Evolutionary conservation across 2,888 invertebrate species (phyloP).

Genomic region (Trissolcus japonicus): DNA sequence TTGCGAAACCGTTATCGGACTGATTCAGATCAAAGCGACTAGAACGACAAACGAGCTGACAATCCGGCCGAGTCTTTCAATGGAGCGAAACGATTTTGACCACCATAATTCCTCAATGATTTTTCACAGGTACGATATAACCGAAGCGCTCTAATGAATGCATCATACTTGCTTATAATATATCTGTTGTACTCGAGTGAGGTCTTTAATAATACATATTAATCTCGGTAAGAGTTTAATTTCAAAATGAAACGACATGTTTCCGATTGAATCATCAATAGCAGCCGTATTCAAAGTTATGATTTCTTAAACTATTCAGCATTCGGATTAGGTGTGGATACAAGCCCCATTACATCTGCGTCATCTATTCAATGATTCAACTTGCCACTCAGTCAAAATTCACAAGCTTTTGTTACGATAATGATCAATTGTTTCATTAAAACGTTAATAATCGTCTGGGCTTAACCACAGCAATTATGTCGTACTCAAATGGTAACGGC

Average conservation of each 20-base stretch:
- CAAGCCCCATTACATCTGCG: slow-evolving; percentile 39
- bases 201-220: slow-evolving; percentile 33
- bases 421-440: slow-evolving; percentile 50
- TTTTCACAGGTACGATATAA: slow-evolving; percentile 7
- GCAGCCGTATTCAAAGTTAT: slow-evolving; percentile 34
- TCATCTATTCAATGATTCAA: slow-evolving; percentile 37
- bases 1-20: too few relatives aligned
- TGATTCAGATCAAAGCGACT: too few relatives aligned
- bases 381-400: slow-evolving; percentile 45
- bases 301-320: slow-evolving; percentile 48
- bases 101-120: slow-evolving; percentile 9
- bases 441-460: slow-evolving; percentile 39
- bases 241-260: slow-evolving; percentile 38
- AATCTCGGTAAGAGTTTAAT: slow-evolving; percentile 42
- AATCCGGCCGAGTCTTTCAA: background rate
- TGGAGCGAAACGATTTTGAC: slow-evolving; percentile 15
- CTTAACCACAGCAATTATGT: slow-evolving; percentile 42
- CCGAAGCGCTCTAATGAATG: slow-evolving; percentile 24
- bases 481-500: slow-evolving; percentile 12
- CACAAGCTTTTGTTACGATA: slow-evolving; percentile 43
- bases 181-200: slow-evolving; percentile 27
- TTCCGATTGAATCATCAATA: slow-evolving; percentile 24
- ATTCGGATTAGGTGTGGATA: slow-evolving; percentile 32
- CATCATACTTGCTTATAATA: slow-evolving; percentile 22
- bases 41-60: too few relatives aligned